A percentile compares a stretch with the other conserved stretches of the same genome.
phyloP scores from a whole-genome alignment of 2,113 vertebrate species.

The Rhabdomys dilectus region DNA sequence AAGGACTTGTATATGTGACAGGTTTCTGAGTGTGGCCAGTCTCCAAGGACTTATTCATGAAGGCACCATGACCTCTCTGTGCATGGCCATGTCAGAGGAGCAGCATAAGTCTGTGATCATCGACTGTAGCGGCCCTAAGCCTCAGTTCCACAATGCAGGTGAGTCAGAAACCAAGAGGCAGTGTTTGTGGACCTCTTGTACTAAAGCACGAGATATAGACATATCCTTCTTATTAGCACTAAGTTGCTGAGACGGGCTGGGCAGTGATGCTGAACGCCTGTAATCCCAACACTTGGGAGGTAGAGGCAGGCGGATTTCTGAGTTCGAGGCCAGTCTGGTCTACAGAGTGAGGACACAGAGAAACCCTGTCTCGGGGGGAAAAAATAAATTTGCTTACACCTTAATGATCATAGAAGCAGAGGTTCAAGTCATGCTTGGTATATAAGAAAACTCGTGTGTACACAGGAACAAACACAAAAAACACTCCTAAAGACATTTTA shows the following conservation, averaged over 20 bases:
- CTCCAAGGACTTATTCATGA: conserved; percentile 96
- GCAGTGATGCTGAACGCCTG: no score
- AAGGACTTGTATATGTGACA: conserved; percentile 78
- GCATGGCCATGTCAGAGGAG: conserved; percentile 92
- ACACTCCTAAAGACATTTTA: not conserved
- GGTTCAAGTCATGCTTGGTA: not conserved
- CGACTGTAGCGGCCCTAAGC: conserved; percentile 90
- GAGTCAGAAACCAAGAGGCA: conserved; percentile 44
- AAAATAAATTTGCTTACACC: not conserved
- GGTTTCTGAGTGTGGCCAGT: conserved; percentile 96
- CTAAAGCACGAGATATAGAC: not conserved
- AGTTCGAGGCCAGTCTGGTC: no score
- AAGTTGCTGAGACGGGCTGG: not conserved
- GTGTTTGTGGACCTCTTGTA: not conserved
- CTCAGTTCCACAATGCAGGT: conserved; percentile 92
- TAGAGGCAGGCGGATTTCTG: no score
- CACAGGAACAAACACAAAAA: conserved; percentile 8
- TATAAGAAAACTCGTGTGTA: not conserved
- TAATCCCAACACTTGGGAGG: no score
- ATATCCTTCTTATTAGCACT: not conserved
- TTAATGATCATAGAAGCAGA: conserved; percentile 30
- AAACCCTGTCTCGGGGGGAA: no score
- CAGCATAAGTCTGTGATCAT: conserved; percentile 88
- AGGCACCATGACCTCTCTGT: conserved; percentile 92
- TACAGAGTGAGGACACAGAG: no score